Conservation (phyloP, 2,888 invertebrate genomes). For the Hetaerina titia region DNA sequence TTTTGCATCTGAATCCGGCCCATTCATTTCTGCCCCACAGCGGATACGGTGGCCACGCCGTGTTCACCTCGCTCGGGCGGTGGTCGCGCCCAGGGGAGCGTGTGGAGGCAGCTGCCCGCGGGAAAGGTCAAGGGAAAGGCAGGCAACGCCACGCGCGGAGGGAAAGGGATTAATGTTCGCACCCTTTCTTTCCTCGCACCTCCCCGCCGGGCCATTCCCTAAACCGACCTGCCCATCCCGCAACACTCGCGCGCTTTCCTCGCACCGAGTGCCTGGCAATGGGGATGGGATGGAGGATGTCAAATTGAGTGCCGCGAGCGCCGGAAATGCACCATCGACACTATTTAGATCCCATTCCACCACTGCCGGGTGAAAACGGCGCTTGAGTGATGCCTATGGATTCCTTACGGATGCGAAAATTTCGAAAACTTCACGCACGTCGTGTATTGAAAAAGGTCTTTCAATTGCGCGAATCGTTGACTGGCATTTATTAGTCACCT, state of each 20-base stretch:
- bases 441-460: neutral
- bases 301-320: neutral
- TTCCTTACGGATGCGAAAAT: neutral
- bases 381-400: neutral
- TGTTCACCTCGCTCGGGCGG: neutral
- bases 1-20: no score
- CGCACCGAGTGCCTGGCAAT: neutral
- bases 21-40: neutral
- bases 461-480: neutral
- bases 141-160: neutral
- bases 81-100: neutral
- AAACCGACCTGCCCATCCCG: no score
- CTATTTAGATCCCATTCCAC: neutral
- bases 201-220: no score
- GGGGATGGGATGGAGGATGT: no score
- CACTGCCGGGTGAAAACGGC: neutral
- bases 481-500: no score
- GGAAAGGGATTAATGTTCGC: neutral
- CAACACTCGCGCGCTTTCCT: neutral
- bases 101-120: neutral
- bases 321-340: neutral
- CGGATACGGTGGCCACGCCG: neutral
- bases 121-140: constrained; percentile 8
- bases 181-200: neutral
- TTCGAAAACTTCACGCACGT: neutral